Conservation (phyloP, 2,113 vertebrate genomes). For the Litocranius walleri region DNA sequence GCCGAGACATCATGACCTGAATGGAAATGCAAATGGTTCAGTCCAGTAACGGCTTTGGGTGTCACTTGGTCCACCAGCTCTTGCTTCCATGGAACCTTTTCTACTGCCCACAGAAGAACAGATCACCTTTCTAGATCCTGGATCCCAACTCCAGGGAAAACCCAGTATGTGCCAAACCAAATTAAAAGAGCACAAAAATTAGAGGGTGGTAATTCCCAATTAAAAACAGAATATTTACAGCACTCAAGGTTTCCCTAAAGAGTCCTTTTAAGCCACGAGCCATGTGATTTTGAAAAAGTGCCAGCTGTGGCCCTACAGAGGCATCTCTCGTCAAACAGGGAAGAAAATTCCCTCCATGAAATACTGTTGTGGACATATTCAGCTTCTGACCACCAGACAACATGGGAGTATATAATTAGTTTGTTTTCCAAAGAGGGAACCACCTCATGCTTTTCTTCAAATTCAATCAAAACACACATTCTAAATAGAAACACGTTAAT, state of each 20-base stretch:
- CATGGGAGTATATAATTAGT: slow-evolving; percentile 59
- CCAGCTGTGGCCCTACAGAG: slow-evolving; percentile 52
- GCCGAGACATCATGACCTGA: slow-evolving; percentile 53
- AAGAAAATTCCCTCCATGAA: slow-evolving; percentile 50
- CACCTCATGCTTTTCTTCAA: slow-evolving; percentile 84
- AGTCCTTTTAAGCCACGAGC: slow-evolving; percentile 3
- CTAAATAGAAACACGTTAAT: slow-evolving; percentile 70
- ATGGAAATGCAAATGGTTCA: slow-evolving; percentile 70
- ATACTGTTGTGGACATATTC: slow-evolving; percentile 34
- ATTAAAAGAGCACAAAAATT: background rate
- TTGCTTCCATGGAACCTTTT: slow-evolving; percentile 7
- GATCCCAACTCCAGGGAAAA: slow-evolving; percentile 2
- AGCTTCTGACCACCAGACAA: slow-evolving; percentile 34
- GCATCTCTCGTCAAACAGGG: background rate
- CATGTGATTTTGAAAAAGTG: slow-evolving; percentile 51
- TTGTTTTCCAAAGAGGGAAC: slow-evolving; percentile 63
- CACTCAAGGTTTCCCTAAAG: slow-evolving; percentile 7
- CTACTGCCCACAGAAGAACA: background rate
- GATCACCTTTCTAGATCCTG: background rate
- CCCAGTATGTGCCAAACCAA: background rate
- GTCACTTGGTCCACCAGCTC: slow-evolving; percentile 48
- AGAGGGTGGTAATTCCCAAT: background rate
- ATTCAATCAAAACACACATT: slow-evolving; percentile 83
- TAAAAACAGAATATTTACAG: background rate
- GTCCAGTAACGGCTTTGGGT: slow-evolving; percentile 36